Percentiles rank a stretch among this genome's conserved stretches.
Conservation (phyloP, 1,140 invertebrate species). For the Plectrocnemia conspersa region DNA sequence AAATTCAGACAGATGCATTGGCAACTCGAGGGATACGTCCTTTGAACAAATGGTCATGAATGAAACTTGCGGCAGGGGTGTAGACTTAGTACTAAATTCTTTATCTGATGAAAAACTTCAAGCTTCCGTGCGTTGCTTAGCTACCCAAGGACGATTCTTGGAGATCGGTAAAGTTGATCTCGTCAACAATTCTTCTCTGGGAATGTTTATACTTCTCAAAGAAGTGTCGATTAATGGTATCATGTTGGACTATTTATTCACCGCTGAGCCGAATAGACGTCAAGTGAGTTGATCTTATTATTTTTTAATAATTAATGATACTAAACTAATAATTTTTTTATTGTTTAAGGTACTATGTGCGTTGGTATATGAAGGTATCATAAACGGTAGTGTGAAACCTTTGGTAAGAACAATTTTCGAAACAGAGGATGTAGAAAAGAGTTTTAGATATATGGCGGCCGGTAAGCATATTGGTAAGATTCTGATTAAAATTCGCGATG, state of each 20-base stretch:
- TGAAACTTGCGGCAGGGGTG: slow-evolving; percentile 58
- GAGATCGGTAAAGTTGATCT: slow-evolving; percentile 78
- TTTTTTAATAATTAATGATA: not conserved
- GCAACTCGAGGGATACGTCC: slow-evolving; percentile 58
- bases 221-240: slow-evolving; percentile 86
- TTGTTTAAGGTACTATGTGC: slow-evolving; percentile 41
- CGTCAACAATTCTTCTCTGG: slow-evolving; percentile 58
- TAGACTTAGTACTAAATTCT: slow-evolving; percentile 65
- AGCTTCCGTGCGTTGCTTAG: slow-evolving; percentile 74
- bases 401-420: slow-evolving; percentile 58
- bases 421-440: slow-evolving; percentile 58
- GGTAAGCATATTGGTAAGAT: slow-evolving; percentile 89
- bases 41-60: slow-evolving; percentile 58
- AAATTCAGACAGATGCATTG: slow-evolving; percentile 52
- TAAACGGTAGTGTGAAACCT: slow-evolving; percentile 61
- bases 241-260: slow-evolving; percentile 70
- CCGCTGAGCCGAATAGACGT: slow-evolving; percentile 41
- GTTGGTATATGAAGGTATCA: slow-evolving; percentile 60
- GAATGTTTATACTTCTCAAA: slow-evolving; percentile 72
- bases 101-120: slow-evolving; percentile 63
- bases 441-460: slow-evolving; percentile 72
- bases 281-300: slow-evolving; percentile 37
- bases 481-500: slow-evolving; percentile 62
- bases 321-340: not conserved
- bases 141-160: slow-evolving; percentile 61